A percentile compares a stretch with the other conserved stretches of the same genome.
Evolutionary conservation across 1,140 invertebrate genomes (phyloP).

Genomic region (Mycetomoellerius zeteki): DNA sequence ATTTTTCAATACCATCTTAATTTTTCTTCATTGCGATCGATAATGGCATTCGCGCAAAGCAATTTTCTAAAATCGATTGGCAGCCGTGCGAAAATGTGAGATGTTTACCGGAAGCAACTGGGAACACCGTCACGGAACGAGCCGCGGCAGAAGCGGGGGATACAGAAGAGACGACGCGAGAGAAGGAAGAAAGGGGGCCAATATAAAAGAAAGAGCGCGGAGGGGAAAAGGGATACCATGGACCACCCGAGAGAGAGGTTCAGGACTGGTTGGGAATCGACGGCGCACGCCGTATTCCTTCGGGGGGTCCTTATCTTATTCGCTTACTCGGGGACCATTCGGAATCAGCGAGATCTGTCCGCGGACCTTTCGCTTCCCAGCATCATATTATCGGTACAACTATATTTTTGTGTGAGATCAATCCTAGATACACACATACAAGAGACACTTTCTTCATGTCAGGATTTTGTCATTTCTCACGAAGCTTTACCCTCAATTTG

Average conservation of each 20-base stretch:
- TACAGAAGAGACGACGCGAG: slow-evolving; percentile 28
- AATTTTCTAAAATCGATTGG: slow-evolving; percentile 32
- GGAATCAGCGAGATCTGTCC: slow-evolving; percentile 78
- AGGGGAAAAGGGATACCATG: slow-evolving; percentile 76
- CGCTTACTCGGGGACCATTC: slow-evolving; percentile 79
- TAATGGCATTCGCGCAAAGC: neutral
- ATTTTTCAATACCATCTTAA: neutral
- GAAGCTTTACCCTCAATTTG: too few relatives aligned
- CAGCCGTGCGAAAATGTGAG: slow-evolving; percentile 10
- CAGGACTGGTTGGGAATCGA: slow-evolving; percentile 83
- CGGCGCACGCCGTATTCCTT: slow-evolving; percentile 83
- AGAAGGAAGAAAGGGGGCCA: slow-evolving; percentile 12
- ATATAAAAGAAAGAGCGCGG: slow-evolving; percentile 72
- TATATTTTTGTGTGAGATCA: slow-evolving; percentile 51
- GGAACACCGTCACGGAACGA: slow-evolving; percentile 15
- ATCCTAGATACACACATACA: neutral
- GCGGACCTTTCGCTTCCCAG: slow-evolving; percentile 78
- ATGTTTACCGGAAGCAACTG: slow-evolving; percentile 36
- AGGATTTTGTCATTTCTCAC: neutral
- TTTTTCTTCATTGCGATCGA: neutral
- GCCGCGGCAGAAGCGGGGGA: slow-evolving; percentile 17
- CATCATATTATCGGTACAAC: slow-evolving; percentile 82
- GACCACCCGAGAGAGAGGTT: slow-evolving; percentile 86
- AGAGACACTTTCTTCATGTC: neutral
- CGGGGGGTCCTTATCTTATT: slow-evolving; percentile 86